phyloP scores from a whole-genome alignment of 2,797 vertebrate genomes.

The Halcyon leucocephala region DNA sequence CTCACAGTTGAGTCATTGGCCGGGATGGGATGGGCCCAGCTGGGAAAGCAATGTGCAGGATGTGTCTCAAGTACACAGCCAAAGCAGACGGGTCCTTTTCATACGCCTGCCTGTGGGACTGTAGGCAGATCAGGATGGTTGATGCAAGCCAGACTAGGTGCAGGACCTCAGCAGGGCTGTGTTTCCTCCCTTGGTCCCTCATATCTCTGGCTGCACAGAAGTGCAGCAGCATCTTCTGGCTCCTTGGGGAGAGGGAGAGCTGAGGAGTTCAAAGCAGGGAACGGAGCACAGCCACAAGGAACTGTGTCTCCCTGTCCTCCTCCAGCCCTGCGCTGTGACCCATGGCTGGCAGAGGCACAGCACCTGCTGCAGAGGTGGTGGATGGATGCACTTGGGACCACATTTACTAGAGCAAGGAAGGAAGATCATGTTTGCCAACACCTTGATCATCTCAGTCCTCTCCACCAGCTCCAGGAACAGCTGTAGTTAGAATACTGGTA shows the following conservation, averaged over 20 bases:
- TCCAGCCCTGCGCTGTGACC: neutral
- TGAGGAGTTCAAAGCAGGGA: neutral
- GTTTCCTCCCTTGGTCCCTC: neutral
- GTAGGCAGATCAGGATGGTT: neutral
- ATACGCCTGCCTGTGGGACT: neutral
- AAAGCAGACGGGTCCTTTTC: slow-evolving; percentile 1
- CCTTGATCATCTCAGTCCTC: neutral
- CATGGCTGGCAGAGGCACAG: neutral
- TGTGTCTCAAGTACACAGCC: slow-evolving; percentile 40
- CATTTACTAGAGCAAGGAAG: neutral
- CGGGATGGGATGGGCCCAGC: slow-evolving; percentile 53
- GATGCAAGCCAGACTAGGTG: neutral
- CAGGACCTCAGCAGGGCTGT: neutral
- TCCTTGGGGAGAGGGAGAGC: neutral
- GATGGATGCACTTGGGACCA: neutral
- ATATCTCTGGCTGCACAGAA: neutral
- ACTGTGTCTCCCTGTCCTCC: fast-evolving
- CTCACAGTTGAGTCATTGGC: slow-evolving; percentile 42
- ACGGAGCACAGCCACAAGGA: neutral
- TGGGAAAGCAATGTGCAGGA: slow-evolving; percentile 64
- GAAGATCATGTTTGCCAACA: neutral
- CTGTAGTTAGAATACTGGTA: neutral
- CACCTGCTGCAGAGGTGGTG: neutral
- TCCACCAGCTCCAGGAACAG: neutral
- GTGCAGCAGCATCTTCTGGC: neutral